Percentiles rank a stretch among this genome's conserved stretches.
Conservation (phyloP, 2,888 invertebrate genomes). For the Clostera curtula region DNA sequence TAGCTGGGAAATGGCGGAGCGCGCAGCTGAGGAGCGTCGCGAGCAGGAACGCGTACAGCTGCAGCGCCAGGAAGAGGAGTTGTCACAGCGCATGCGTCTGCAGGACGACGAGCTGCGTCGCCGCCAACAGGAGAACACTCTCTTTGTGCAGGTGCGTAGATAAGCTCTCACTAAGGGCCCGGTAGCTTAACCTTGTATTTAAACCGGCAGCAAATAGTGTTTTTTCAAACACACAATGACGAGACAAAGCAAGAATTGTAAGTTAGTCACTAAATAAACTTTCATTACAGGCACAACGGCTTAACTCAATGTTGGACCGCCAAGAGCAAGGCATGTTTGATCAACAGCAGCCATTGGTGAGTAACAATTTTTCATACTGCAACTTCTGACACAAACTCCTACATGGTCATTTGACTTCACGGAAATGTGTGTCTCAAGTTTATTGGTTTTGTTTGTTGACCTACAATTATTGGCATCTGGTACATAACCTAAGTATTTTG, state of each 20-base stretch:
- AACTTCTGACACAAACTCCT: conserved; percentile 2
- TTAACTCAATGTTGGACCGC: conserved; percentile 80
- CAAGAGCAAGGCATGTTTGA: conserved; percentile 79
- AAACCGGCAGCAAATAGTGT: too few species aligned
- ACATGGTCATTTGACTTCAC: conserved; percentile 2
- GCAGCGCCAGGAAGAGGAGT: conserved; percentile 84
- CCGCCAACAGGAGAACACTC: conserved; percentile 89
- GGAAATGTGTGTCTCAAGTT: conserved; percentile 4
- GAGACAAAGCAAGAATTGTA: too few species aligned
- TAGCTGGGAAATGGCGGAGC: conserved; percentile 88
- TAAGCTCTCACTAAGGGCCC: neutral
- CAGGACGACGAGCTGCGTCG: conserved; percentile 91
- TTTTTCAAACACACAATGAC: neutral
- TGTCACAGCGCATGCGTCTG: conserved; percentile 83
- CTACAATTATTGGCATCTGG: too few species aligned
- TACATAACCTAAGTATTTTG: too few species aligned
- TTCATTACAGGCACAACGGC: conserved; percentile 69
- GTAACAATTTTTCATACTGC: conserved; percentile 24
- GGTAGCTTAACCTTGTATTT: too few species aligned
- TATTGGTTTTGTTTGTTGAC: too few species aligned
- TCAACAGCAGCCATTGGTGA: conserved; percentile 66
- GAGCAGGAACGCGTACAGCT: conserved; percentile 79
- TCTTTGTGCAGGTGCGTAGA: conserved; percentile 86
- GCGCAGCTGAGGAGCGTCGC: conserved; percentile 86
- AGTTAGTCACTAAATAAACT: neutral